A percentile compares a stretch with the other conserved stretches of the same genome.
phyloP scores from a whole-genome alignment of 2,113 vertebrate genomes.

The Dasyprocta punctata region DNA sequence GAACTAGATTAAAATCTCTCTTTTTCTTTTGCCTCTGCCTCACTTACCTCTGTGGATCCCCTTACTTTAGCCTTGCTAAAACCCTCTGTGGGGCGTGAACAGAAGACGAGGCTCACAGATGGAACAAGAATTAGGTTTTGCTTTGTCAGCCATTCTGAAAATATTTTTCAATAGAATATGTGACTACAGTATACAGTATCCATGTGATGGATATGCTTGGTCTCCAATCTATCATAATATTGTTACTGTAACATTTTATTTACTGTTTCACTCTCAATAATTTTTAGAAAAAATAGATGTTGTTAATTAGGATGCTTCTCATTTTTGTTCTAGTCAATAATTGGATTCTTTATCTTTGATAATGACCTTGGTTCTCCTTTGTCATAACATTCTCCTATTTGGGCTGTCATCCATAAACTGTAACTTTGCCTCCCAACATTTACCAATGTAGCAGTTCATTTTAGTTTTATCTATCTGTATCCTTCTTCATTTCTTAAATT shows the following conservation, averaged over 20 bases:
- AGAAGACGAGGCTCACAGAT: not conserved
- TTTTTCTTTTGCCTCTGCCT: not conserved
- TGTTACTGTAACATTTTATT: not conserved
- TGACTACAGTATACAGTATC: not conserved
- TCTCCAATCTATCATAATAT: not conserved
- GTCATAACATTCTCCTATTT: not conserved
- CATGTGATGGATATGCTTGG: not conserved
- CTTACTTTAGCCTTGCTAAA: not conserved
- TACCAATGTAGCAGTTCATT: not conserved
- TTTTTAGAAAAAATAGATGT: not conserved
- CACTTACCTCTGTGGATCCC: not conserved
- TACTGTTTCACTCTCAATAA: not conserved
- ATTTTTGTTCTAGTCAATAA: not conserved
- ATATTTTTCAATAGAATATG: not conserved
- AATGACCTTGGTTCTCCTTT: not conserved
- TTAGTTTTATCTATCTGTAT: not conserved
- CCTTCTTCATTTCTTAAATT: not conserved
- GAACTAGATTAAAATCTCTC: not conserved
- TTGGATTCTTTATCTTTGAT: not conserved
- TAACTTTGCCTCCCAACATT: not conserved
- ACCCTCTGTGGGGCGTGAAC: not conserved
- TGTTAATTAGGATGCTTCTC: not conserved
- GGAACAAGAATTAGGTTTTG: not conserved
- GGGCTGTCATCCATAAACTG: not conserved
- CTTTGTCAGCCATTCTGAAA: not conserved